These are phyloP conservation scores for Stomorhina lunata DNA, from an alignment of 2,888 invertebrate genomes.

Conservation along the genomic window DNA sequence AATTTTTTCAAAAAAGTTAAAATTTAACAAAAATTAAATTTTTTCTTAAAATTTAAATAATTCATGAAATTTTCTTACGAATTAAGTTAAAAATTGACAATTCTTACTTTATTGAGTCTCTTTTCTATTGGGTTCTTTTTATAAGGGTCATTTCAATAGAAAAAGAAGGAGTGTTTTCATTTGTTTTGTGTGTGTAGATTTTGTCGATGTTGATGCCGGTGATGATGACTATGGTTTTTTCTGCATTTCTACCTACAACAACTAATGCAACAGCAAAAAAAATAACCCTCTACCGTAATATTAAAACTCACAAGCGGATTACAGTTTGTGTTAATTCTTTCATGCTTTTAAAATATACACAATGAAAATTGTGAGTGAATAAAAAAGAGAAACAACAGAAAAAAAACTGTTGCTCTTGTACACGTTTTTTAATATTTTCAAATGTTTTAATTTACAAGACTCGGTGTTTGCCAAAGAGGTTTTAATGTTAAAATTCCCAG, in stretches of 20 bases:
- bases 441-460: constrained; percentile 65
- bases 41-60: not conserved
- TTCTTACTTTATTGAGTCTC: not conserved
- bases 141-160: not conserved
- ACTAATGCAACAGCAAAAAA: not conserved
- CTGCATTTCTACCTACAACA: constrained; percentile 6
- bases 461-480: constrained; percentile 62
- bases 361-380: constrained; percentile 2
- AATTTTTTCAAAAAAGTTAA: too few relatives aligned
- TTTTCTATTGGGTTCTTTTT: not conserved
- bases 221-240: not conserved
- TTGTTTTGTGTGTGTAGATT: not conserved
- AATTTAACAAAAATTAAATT: too few relatives aligned
- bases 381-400: not conserved
- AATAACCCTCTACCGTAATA: constrained; percentile 29
- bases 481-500: constrained; percentile 57
- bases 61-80: too few relatives aligned
- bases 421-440: constrained; percentile 20
- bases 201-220: not conserved
- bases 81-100: too few relatives aligned
- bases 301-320: constrained; percentile 73
- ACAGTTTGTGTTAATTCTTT: constrained; percentile 76
- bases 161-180: not conserved
- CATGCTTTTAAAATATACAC: constrained; percentile 50
- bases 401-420: constrained; percentile 66